These are phyloP conservation scores for Dasyornis broadbenti DNA, from an alignment of 2,113 vertebrate species.

Conservation along the genomic window DNA sequence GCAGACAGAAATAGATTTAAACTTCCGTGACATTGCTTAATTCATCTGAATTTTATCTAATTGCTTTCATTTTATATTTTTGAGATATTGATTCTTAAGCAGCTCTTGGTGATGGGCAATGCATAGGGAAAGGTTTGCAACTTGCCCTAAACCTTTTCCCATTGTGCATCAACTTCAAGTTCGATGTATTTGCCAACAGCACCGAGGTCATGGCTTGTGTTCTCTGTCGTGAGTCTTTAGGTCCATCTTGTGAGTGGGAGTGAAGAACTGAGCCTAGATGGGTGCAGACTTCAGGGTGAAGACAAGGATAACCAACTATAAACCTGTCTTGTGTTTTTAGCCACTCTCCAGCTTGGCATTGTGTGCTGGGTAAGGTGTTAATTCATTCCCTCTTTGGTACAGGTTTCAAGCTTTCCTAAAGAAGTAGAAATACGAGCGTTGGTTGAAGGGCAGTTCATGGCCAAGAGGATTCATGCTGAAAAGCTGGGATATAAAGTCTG, in stretches of 20 bases:
- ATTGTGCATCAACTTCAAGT: not conserved
- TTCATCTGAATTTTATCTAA: not conserved
- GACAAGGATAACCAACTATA: not conserved
- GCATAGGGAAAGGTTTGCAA: not conserved
- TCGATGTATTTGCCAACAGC: not conserved
- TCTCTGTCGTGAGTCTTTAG: not conserved
- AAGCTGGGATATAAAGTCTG: conserved; percentile 87
- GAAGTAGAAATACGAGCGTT: conserved; percentile 86
- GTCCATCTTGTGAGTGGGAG: not conserved
- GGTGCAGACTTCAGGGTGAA: not conserved
- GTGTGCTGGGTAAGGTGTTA: not conserved
- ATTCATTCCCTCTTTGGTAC: not conserved
- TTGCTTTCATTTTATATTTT: not conserved
- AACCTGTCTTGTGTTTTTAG: not conserved
- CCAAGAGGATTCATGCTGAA: conserved; percentile 90
- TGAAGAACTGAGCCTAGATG: not conserved
- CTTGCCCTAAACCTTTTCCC: not conserved
- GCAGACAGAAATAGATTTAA: not conserved
- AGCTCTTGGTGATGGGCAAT: not conserved
- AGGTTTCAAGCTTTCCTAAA: conserved; percentile 76
- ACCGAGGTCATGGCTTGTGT: not conserved
- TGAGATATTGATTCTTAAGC: not conserved
- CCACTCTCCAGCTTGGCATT: not conserved
- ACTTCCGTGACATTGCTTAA: not conserved
- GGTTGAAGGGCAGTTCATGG: conserved; percentile 95